A percentile compares a stretch with the other conserved stretches of the same genome.
Conservation (phyloP, 2,888 invertebrate genomes). For the Acronicta alni region DNA sequence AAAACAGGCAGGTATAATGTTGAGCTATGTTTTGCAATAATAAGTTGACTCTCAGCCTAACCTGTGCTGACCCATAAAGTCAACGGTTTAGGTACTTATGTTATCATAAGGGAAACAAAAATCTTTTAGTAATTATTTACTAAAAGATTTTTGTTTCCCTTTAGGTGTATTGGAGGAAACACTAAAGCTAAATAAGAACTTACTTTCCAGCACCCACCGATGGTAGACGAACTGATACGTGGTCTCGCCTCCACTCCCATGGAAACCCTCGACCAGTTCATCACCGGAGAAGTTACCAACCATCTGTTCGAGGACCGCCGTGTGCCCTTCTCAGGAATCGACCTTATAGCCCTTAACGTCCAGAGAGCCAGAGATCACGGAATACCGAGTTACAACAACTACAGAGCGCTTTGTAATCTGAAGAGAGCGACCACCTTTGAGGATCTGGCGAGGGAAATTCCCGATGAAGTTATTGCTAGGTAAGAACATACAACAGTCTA, state of each 20-base stretch:
- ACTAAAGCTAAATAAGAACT: not conserved
- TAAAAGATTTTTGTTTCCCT: no score
- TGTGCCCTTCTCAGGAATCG: slow-evolving; percentile 97
- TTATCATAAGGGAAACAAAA: no score
- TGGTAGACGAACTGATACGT: slow-evolving; percentile 95
- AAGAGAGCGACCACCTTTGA: slow-evolving; percentile 95
- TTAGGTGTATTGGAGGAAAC: no score
- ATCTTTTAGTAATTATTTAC: no score
- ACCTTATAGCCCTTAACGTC: slow-evolving; percentile 96
- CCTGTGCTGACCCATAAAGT: no score
- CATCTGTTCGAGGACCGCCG: slow-evolving; percentile 97
- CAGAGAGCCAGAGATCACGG: slow-evolving; percentile 97
- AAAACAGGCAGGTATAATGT: no score
- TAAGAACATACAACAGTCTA: slow-evolving; percentile 54
- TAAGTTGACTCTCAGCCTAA: no score
- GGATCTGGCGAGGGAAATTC: slow-evolving; percentile 96
- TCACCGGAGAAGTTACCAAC: slow-evolving; percentile 98
- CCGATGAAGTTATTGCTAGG: slow-evolving; percentile 94
- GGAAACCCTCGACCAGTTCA: slow-evolving; percentile 97
- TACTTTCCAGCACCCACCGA: slow-evolving; percentile 89
- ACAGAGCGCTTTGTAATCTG: slow-evolving; percentile 96
- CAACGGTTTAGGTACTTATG: no score
- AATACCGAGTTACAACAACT: slow-evolving; percentile 96
- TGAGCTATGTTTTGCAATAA: no score
- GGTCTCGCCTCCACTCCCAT: slow-evolving; percentile 96